These are phyloP conservation scores for Schlechtendalia chinensis DNA, from an alignment of 1,140 invertebrate genomes.

Conservation along the genomic window DNA sequence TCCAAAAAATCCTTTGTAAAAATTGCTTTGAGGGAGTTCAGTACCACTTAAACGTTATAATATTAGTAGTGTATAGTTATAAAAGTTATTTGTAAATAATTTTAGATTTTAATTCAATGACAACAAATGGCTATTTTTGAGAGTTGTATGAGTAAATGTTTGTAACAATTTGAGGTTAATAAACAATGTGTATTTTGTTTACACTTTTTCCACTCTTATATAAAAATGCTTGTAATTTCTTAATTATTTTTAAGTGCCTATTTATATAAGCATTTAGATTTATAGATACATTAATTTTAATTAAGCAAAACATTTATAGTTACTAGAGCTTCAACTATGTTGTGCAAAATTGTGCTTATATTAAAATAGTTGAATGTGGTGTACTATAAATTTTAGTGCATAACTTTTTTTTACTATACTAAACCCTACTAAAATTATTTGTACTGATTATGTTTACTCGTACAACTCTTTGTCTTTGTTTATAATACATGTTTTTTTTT, in stretches of 20 bases:
- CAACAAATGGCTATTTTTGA: slow-evolving; percentile 21
- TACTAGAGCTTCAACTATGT: slow-evolving; percentile 3
- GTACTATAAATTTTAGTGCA: background rate
- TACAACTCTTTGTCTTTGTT: background rate
- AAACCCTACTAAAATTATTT: slow-evolving; percentile 15
- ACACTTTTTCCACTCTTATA: slow-evolving; percentile 12
- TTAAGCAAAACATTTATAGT: slow-evolving; percentile 14
- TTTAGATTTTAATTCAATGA: slow-evolving; percentile 14
- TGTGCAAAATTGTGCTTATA: slow-evolving; percentile 4
- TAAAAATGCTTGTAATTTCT: slow-evolving; percentile 10
- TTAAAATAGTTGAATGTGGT: slow-evolving; percentile 6
- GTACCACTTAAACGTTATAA: background rate
- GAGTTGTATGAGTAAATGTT: slow-evolving; percentile 17
- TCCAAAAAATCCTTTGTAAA: background rate
- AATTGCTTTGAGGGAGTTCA: background rate
- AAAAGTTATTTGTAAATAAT: slow-evolving; percentile 43
- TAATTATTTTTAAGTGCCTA: background rate
- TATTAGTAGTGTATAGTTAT: slow-evolving; percentile 7
- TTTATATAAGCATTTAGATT: background rate
- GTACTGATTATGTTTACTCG: slow-evolving; percentile 10
- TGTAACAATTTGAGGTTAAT: slow-evolving; percentile 10
- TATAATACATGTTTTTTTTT: background rate
- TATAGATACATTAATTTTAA: slow-evolving; percentile 26
- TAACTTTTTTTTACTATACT: slow-evolving; percentile 3
- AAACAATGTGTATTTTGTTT: background rate